phyloP scores from a whole-genome alignment of 2,113 vertebrate species.

The Macquaria australasica region DNA sequence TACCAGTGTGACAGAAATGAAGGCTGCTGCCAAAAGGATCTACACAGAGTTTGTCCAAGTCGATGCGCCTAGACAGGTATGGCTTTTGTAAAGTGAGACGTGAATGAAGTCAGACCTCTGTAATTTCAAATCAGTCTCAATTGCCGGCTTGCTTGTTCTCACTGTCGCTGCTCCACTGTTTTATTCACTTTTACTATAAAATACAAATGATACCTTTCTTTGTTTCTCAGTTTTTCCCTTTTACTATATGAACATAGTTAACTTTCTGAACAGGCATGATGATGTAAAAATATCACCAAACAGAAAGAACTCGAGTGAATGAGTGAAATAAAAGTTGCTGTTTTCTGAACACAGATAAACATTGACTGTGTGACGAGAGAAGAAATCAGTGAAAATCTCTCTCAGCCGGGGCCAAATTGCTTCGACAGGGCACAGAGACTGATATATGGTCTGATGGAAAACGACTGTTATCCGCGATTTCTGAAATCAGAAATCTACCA shows the following conservation, averaged over 20 bases:
- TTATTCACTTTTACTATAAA: conserved; percentile 1
- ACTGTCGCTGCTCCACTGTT: not conserved
- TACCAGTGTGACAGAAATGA: conserved; percentile 77
- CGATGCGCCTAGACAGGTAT: conserved; percentile 89
- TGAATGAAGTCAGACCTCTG: conserved; percentile 38
- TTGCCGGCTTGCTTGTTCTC: not conserved
- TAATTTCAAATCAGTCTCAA: conserved; percentile 13
- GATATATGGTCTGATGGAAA: conserved; percentile 90
- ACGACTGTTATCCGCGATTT: conserved; percentile 91
- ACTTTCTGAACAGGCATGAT: conserved; percentile 1
- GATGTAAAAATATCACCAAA: conserved; percentile 20
- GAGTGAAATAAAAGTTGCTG: conserved; percentile 56
- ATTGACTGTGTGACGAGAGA: conserved; percentile 89
- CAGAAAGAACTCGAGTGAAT: not conserved
- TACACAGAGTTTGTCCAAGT: conserved; percentile 88
- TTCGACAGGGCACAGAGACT: conserved; percentile 89
- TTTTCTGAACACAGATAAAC: conserved; percentile 86
- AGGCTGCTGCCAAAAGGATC: conserved; percentile 84
- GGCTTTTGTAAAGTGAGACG: conserved; percentile 13
- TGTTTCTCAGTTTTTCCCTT: not conserved
- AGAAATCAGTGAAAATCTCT: conserved; percentile 85
- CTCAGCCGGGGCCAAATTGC: conserved; percentile 83
- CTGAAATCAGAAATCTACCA: conserved; percentile 86
- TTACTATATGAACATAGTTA: conserved; percentile 8
- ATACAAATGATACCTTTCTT: not conserved